Conservation (phyloP, 2,797 vertebrate genomes). For the Bufotes viridis region DNA sequence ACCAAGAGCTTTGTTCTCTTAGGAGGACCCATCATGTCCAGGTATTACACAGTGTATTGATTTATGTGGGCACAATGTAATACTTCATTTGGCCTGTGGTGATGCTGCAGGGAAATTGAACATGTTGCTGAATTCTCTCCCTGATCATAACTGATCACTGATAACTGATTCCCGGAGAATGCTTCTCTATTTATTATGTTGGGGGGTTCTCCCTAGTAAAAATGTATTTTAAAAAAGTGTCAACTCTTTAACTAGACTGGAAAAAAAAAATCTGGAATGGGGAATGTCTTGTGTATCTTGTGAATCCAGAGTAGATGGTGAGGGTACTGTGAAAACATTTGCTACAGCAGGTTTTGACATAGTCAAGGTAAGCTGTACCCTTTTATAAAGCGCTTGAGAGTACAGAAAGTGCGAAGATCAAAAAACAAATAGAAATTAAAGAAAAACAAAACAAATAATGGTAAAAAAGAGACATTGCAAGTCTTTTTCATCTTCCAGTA, state of each 20-base stretch:
- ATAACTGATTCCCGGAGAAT: neutral
- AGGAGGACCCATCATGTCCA: neutral
- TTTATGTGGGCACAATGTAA: neutral
- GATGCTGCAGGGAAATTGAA: neutral
- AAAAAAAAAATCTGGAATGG: neutral
- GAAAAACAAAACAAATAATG: constrained; percentile 59
- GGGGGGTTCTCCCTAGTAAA: neutral
- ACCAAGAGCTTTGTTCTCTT: neutral
- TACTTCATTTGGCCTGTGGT: neutral
- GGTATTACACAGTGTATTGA: neutral
- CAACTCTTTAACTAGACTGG: neutral
- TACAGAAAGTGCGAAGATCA: constrained; percentile 70
- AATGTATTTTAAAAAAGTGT: neutral
- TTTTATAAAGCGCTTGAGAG: constrained; percentile 68
- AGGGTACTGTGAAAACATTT: constrained; percentile 6
- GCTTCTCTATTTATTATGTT: neutral
- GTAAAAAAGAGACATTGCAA: constrained; percentile 43
- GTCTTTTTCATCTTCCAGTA: constrained; percentile 77
- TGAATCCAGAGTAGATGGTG: constrained; percentile 12
- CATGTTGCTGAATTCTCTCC: neutral
- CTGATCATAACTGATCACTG: neutral
- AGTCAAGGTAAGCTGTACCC: constrained; percentile 75
- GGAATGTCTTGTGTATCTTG: neutral
- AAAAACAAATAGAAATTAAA: constrained; percentile 47
- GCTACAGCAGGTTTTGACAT: constrained; percentile 41